Evolutionary conservation across 2,888 invertebrate genomes (phyloP), one percentile per base, ranked within the genome.

Genomic region (Drosophila austrosaltans): DNA sequence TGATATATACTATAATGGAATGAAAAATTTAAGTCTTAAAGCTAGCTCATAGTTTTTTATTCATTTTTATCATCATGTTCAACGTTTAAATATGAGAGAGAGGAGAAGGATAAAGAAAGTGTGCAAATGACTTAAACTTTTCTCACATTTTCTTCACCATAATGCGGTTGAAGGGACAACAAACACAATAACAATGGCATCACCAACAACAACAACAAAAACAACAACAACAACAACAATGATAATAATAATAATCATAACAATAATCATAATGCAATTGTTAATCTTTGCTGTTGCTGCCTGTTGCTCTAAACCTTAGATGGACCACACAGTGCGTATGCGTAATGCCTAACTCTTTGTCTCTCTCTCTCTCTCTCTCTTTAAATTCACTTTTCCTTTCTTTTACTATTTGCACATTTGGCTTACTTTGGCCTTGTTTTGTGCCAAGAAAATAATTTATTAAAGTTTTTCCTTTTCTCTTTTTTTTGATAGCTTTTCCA

Each of bases 371-470:
- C 7, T 8, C 16, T 16, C 16, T 16, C 16, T 16, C 0, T 16
- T 16, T 16, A 16, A 16, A 16, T 44, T 44, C 40, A 40, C 40
- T 40, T 40, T 40, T 61, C 40, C 36, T 40, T 54, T 42, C 28
- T 69, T 44, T 6, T 6, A 30, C 6, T 36, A 8, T 36, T 5
- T 36, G 10, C 36, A 30, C 3, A 30, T 6, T 40, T 59, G 59
- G 72, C 30, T 16, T 58, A 39, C 63, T 72, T 53, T 53, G 54
- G 54, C 22, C 60, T 69, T 70, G 59, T 64, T 3, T 30, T 30
- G 72, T 36, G 53, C 8, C 36, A 36, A 36, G 12, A 71, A 72
- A 72, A 71, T 71, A 73, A 71, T 71, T 72, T 73, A 72, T 71
- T 64, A 64, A 71, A 73, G 71, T 73, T 71, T 72, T 64, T 44